phyloP scores from a whole-genome alignment of 2,888 invertebrate genomes.

The Lasius platythorax region DNA sequence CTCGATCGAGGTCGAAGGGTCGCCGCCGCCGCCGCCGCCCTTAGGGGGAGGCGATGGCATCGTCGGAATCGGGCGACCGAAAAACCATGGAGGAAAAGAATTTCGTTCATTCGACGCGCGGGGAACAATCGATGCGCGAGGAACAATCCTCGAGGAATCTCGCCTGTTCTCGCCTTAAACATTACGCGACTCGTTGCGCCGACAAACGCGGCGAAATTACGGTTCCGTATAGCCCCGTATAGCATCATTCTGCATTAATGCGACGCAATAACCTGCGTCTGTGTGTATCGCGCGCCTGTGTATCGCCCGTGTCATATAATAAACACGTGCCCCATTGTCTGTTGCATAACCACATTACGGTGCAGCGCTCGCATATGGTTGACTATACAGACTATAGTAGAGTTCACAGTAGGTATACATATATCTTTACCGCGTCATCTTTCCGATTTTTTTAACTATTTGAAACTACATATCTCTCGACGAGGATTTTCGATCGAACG shows the following conservation, averaged over 20 bases:
- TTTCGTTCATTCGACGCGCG: background rate
- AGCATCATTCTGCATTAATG: constrained; percentile 24
- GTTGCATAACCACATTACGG: constrained; percentile 31
- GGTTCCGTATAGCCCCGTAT: background rate
- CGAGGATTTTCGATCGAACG: background rate
- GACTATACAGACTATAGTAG: background rate
- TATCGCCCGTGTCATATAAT: constrained; percentile 27
- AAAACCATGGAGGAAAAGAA: constrained; percentile 9
- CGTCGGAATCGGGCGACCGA: constrained; percentile 31
- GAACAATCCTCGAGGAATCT: background rate
- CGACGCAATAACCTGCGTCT: constrained; percentile 20
- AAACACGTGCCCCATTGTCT: constrained; percentile 36
- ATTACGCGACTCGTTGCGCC: constrained; percentile 11
- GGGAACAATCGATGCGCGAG: background rate
- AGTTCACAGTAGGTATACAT: background rate
- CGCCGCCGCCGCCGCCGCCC: background rate
- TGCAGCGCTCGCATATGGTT: background rate
- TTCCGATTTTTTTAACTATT: background rate
- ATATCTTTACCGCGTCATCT: background rate
- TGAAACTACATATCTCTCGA: constrained; percentile 3
- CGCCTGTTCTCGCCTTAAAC: background rate
- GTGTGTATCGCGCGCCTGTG: background rate
- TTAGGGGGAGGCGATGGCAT: constrained; percentile 18
- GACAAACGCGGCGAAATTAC: constrained; percentile 28
- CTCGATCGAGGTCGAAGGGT: constrained; percentile 6